phyloP scores from a whole-genome alignment of 2,113 vertebrate species.

The Brachypteracias leptosomus region DNA sequence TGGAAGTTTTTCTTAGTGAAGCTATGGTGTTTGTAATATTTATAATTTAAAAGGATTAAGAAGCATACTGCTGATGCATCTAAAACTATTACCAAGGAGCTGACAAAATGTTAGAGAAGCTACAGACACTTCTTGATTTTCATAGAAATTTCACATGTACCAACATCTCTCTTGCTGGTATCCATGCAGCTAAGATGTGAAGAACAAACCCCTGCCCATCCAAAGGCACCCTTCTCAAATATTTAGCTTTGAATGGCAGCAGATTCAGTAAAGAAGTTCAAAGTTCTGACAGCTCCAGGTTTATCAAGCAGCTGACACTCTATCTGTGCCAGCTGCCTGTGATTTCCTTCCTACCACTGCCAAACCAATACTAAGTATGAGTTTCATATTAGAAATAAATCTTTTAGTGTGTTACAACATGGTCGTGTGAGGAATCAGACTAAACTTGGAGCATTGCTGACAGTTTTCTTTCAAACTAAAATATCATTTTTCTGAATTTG shows the following conservation, averaged over 20 bases:
- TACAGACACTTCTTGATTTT: neutral
- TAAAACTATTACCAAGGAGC: neutral
- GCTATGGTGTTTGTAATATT: neutral
- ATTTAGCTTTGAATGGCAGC: neutral
- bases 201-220: neutral
- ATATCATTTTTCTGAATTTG: neutral
- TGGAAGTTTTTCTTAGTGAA: slow-evolving; percentile 2
- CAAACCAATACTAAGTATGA: slow-evolving; percentile 2
- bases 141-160: neutral
- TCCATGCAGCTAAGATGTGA: neutral
- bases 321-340: slow-evolving; percentile 37
- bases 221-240: neutral
- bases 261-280: neutral
- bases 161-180: neutral
- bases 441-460: neutral
- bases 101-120: neutral
- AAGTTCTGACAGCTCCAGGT: slow-evolving; percentile 9
- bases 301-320: slow-evolving; percentile 37
- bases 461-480: neutral
- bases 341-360: slow-evolving; percentile 11
- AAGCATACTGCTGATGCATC: neutral
- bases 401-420: neutral
- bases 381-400: slow-evolving; percentile 41
- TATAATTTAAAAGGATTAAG: neutral
- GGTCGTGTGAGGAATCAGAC: neutral